Evolutionary conservation across 2,888 invertebrate species (phyloP).

Genomic region (Melolontha melolontha): DNA sequence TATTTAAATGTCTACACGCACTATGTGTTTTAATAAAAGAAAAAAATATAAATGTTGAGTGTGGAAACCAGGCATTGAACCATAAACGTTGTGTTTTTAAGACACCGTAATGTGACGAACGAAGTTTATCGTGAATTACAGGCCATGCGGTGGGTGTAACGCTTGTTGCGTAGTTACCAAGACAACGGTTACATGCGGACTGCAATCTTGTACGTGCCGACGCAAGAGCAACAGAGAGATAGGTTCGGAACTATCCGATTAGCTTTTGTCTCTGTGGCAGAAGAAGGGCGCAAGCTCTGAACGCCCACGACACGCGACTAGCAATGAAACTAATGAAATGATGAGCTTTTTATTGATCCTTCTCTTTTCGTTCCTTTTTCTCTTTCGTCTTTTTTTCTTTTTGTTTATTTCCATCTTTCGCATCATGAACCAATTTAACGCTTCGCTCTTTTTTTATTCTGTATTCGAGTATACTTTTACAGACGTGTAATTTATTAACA

Average conservation of each 20-base stretch:
- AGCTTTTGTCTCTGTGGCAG: conserved; percentile 52
- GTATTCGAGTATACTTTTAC: neutral
- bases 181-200: conserved; percentile 62
- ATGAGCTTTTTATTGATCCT: conserved; percentile 45
- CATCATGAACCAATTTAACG: conserved; percentile 20
- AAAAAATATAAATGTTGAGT: neutral
- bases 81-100: conserved; percentile 16
- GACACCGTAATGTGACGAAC: conserved; percentile 39
- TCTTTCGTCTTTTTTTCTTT: conserved; percentile 6
- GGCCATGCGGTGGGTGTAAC: conserved; percentile 59
- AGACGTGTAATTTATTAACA: conserved; percentile 10
- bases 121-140: conserved; percentile 46
- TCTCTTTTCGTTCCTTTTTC: conserved; percentile 30
- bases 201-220: conserved; percentile 52
- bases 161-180: conserved; percentile 58
- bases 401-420: conserved; percentile 13
- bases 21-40: conserved; percentile 5
- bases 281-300: conserved; percentile 59
- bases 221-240: conserved; percentile 54
- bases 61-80: conserved; percentile 14
- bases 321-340: conserved; percentile 51
- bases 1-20: conserved; percentile 29
- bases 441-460: neutral
- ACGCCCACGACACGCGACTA: conserved; percentile 63
- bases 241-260: conserved; percentile 53